A percentile compares a stretch with the other conserved stretches of the same genome.
Evolutionary conservation across 2,888 invertebrate species (phyloP).

Genomic region (Drosophila diplacantha): DNA sequence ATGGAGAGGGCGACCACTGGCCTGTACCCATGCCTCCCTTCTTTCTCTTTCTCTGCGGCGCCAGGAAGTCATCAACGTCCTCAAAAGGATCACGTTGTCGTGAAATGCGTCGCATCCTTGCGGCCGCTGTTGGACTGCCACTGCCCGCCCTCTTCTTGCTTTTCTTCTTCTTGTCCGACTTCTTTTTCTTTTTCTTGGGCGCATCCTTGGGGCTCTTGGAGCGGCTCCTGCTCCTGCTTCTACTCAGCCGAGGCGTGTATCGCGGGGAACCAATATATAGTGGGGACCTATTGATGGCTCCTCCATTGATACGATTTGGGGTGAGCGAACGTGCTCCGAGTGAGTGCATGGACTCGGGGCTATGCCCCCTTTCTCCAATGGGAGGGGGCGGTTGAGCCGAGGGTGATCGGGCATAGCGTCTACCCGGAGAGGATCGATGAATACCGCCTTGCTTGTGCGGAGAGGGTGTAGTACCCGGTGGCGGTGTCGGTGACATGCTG

Average conservation of each 20-base stretch:
- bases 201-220: slow-evolving; percentile 69
- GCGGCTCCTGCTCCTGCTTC: slow-evolving; percentile 67
- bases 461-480: slow-evolving; percentile 38
- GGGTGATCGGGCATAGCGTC: slow-evolving; percentile 62
- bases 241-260: slow-evolving; percentile 75
- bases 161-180: slow-evolving; percentile 71
- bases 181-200: slow-evolving; percentile 71
- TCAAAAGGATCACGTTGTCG: slow-evolving; percentile 70
- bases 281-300: slow-evolving; percentile 41
- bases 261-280: slow-evolving; percentile 60
- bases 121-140: slow-evolving; percentile 56
- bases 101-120: slow-evolving; percentile 63
- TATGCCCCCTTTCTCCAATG: slow-evolving; percentile 54
- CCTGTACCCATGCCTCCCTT: slow-evolving; percentile 16
- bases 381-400: slow-evolving; percentile 42
- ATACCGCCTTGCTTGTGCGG: slow-evolving; percentile 38
- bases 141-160: slow-evolving; percentile 55
- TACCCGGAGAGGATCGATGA: slow-evolving; percentile 4
- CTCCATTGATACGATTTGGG: slow-evolving; percentile 61
- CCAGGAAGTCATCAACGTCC: slow-evolving; percentile 60
- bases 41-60: slow-evolving; percentile 66
- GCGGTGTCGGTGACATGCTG: slow-evolving; percentile 75
- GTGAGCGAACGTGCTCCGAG: slow-evolving; percentile 74
- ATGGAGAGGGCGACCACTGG: slow-evolving; percentile 79
- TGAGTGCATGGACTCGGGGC: slow-evolving; percentile 70